Conservation (phyloP, 1,140 invertebrate genomes). For the Lordiphosa stackelbergi region DNA sequence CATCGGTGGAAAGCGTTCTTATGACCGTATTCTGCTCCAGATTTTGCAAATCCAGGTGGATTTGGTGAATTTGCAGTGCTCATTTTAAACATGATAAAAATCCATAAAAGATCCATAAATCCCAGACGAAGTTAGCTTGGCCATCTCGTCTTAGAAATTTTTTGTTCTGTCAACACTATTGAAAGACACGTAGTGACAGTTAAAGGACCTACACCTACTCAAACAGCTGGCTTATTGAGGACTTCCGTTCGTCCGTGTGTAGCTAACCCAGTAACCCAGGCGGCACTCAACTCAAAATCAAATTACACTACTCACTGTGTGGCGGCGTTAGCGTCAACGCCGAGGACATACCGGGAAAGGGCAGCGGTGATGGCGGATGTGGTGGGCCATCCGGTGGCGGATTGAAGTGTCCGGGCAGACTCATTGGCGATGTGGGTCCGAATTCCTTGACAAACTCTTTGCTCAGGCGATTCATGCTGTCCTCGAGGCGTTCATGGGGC, state of each 20-base stretch:
- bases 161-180: too few species aligned
- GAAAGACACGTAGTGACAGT: too few species aligned
- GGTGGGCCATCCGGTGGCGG: slow-evolving; percentile 68
- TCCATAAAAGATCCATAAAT: too few species aligned
- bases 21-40: too few species aligned
- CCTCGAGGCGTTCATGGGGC: slow-evolving; percentile 79
- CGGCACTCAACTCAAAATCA: slow-evolving; percentile 6
- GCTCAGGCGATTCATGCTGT: slow-evolving; percentile 78
- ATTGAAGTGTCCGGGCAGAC: slow-evolving; percentile 71
- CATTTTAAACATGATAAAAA: too few species aligned
- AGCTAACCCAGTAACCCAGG: slow-evolving; percentile 52
- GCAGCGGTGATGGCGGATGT: slow-evolving; percentile 80
- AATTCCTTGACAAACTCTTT: slow-evolving; percentile 65
- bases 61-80: too few species aligned
- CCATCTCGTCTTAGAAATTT: too few species aligned
- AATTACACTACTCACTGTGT: slow-evolving; percentile 81
- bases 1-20: too few species aligned
- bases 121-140: too few species aligned
- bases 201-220: too few species aligned
- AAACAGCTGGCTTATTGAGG: slow-evolving; percentile 14
- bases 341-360: slow-evolving; percentile 83
- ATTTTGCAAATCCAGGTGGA: too few species aligned
- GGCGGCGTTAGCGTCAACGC: slow-evolving; percentile 87
- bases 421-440: slow-evolving; percentile 71
- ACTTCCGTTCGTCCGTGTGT: slow-evolving; percentile 17